Conservation (phyloP, 1,140 invertebrate genomes). For the Zaprionus ornatus region DNA sequence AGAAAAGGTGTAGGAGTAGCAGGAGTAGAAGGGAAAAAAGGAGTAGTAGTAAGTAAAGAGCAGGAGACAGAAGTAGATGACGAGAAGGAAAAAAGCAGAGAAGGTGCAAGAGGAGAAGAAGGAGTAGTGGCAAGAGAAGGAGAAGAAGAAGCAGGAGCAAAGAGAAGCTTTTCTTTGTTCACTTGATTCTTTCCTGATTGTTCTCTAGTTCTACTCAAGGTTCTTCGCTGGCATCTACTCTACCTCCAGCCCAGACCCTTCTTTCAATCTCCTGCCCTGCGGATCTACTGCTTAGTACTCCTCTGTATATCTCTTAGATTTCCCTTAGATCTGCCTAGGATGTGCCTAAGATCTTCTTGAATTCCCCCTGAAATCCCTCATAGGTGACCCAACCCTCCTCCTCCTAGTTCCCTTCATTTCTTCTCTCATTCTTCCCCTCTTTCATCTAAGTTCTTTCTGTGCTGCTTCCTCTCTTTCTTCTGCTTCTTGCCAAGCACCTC, state of each 20-base stretch:
- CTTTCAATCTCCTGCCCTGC: not conserved
- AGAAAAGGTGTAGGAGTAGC: not conserved
- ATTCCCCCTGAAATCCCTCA: not conserved
- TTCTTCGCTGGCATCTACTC: no score
- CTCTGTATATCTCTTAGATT: not conserved
- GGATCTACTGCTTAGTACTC: not conserved
- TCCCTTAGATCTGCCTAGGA: not conserved
- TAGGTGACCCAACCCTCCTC: not conserved
- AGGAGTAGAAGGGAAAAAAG: not conserved
- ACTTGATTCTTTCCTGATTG: not conserved
- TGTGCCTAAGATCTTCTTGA: not conserved
- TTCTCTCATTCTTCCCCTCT: not conserved
- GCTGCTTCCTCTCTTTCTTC: no score
- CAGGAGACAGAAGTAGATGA: not conserved
- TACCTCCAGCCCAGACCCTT: not conserved
- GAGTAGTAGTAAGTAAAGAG: no score
- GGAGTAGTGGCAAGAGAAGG: no score
- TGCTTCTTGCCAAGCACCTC: not conserved
- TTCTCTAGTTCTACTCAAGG: not conserved
- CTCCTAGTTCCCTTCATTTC: not conserved
- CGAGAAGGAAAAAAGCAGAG: not conserved
- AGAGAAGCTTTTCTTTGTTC: not conserved
- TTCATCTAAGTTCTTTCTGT: no score
- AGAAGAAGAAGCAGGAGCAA: not conserved
- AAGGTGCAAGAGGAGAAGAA: no score